Evolutionary conservation across 2,113 vertebrate genomes (phyloP).

Genomic region (Phrynocephalus versicolor): DNA sequence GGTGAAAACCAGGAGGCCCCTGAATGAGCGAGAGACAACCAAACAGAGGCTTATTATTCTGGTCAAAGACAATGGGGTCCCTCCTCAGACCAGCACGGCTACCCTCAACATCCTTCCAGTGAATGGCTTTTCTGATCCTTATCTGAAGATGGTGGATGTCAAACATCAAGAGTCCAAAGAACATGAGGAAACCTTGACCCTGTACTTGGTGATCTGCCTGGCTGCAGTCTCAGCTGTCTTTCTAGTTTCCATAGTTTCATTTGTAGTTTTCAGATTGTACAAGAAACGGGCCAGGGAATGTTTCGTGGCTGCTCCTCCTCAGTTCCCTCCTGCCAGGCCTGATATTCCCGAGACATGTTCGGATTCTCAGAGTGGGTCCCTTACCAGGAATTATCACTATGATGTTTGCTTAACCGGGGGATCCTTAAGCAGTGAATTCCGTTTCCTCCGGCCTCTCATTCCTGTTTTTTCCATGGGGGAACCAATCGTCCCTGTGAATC

Average conservation of each 20-base stretch:
- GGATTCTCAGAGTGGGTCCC: slow-evolving; percentile 32
- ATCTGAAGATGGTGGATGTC: slow-evolving; percentile 60
- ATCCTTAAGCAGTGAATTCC: slow-evolving; percentile 70
- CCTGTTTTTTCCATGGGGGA: slow-evolving; percentile 61
- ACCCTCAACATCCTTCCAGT: slow-evolving; percentile 65
- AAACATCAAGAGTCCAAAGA: slow-evolving; percentile 66
- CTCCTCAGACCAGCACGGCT: slow-evolving; percentile 71
- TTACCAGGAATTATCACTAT: slow-evolving; percentile 59
- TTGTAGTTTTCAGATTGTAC: slow-evolving; percentile 68
- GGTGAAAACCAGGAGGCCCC: slow-evolving; percentile 50
- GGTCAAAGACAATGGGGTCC: slow-evolving; percentile 69
- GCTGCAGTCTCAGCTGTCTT: slow-evolving; percentile 77
- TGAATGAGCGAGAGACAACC: slow-evolving; percentile 65
- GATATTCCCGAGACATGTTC: background rate
- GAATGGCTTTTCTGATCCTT: slow-evolving; percentile 63
- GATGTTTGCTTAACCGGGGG: slow-evolving; percentile 67
- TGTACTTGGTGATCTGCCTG: slow-evolving; percentile 80
- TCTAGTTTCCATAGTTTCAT: slow-evolving; percentile 75
- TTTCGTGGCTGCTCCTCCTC: slow-evolving; percentile 12
- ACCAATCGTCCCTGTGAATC: slow-evolving; percentile 25
- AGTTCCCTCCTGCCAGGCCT: background rate
- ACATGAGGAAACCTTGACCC: slow-evolving; percentile 74
- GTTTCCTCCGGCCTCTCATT: slow-evolving; percentile 69
- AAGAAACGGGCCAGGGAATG: slow-evolving; percentile 48
- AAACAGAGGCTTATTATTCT: slow-evolving; percentile 65